Base-by-base conservation (phyloP, 2,113 vertebrate species). In the Hippocampus zosterae region DNA sequence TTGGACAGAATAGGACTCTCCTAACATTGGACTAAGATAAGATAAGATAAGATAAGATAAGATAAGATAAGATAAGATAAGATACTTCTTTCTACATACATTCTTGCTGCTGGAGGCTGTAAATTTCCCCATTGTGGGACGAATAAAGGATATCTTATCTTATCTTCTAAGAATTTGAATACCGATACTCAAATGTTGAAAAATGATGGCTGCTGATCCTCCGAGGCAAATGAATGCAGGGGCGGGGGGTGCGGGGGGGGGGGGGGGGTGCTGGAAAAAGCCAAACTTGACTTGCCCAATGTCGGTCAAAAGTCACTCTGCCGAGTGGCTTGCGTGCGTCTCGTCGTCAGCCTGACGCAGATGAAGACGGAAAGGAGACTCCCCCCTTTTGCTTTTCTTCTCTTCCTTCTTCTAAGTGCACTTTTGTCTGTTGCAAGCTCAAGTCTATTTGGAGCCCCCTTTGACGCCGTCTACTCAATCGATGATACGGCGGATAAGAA, bases 391-490 rank as follows among this genome's bases (percentile, higher is more conserved):
- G 6, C 6, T 10, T 12, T 44, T 44, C 3, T 3, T 44, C 13
- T 13, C 13, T 44, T 44, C 13, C 15, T 3, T 3, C 42, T 12
- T 13, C 42, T 90, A 88, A 92, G 89, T 89, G 90, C 86, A 87
- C 87, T 90, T 76, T 88, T 78, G 68, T 88, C 84, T 84, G 75
- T 80, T 85, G 12, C 15, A 81, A 78, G 74, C 74, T 86, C 33
- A 77, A 79, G 74, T 89, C 84, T 90, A 89, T 89, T 90, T 89
- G 59, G 77, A 85, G 85, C 70, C 63, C 64, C 77, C 76, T 88
- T 80, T 78, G 77, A 84, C 80, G 81, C 66, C 61, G n/a, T 85
- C 79, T 81, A 84, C 84, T 86, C 81, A 81, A 92, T 91, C 90
- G 84, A 90, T 89, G 88, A 85, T 76, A 80, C 64, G 60, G 44